Conservation (phyloP, 2,113 vertebrate genomes). For the Grammomys dolichurus region DNA sequence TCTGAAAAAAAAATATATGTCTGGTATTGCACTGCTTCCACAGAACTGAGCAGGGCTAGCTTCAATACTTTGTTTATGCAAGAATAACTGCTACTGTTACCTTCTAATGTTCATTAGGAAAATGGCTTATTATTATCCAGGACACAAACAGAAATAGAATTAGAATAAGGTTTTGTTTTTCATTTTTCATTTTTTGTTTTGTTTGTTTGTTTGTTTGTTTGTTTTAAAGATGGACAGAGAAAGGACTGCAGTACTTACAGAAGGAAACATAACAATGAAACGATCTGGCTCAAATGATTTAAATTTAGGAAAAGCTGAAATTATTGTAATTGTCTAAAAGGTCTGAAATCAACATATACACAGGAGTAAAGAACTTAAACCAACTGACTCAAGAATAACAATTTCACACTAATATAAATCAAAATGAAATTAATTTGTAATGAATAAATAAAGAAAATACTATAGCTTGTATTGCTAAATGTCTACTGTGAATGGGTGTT, state of each 20-base stretch:
- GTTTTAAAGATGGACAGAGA: neutral
- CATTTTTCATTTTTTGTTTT: neutral
- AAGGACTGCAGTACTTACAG: neutral
- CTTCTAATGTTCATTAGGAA: neutral
- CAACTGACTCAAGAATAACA: neutral
- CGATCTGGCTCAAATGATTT: neutral
- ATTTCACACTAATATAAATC: neutral
- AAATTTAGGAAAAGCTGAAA: neutral
- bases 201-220: no score
- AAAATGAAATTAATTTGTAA: neutral
- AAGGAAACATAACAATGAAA: neutral
- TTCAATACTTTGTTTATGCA: neutral
- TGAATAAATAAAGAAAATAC: neutral
- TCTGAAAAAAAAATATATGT: neutral
- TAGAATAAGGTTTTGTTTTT: neutral
- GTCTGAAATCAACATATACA: neutral
- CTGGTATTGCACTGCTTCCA: neutral
- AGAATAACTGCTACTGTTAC: neutral
- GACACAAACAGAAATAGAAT: neutral
- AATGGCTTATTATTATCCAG: neutral
- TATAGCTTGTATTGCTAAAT: neutral
- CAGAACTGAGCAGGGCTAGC: neutral
- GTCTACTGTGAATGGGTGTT: neutral
- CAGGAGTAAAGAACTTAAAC: fast-evolving
- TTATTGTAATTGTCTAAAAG: neutral